Conservation (phyloP, 2,797 vertebrate genomes). For the Crossoptilon crossoptilon region DNA sequence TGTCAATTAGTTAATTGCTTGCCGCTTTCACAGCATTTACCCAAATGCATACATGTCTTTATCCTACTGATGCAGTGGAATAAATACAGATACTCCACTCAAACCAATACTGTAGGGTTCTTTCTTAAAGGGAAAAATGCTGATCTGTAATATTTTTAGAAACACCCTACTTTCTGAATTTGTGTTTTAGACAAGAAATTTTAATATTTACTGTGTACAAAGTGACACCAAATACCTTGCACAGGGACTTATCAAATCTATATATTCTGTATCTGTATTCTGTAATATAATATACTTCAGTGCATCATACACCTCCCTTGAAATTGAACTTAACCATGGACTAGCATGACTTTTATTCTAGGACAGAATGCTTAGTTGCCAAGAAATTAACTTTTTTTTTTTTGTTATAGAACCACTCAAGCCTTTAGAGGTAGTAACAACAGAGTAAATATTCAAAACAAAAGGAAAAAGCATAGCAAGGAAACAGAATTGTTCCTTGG, state of each 20-base stretch:
- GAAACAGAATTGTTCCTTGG: not conserved
- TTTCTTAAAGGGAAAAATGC: not conserved
- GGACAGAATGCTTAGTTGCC: not conserved
- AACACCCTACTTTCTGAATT: not conserved
- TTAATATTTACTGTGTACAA: not conserved
- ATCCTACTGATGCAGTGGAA: not conserved
- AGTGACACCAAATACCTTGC: not conserved
- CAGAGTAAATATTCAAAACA: not conserved
- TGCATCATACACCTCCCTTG: not conserved
- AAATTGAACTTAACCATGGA: not conserved
- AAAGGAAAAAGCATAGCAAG: not conserved
- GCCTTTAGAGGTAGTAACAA: not conserved
- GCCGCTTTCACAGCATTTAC: not conserved
- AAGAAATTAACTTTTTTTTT: not conserved
- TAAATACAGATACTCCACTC: not conserved
- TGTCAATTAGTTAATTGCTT: slow-evolving; percentile 54
- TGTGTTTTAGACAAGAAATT: not conserved
- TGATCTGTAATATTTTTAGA: not conserved
- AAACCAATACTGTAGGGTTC: not conserved
- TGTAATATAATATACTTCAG: not conserved
- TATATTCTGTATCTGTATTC: not conserved
- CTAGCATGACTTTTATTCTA: not conserved
- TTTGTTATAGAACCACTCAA: not conserved
- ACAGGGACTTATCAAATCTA: not conserved
- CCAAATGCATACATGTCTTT: not conserved